These are phyloP conservation scores for Ploceus nigricollis DNA, from an alignment of 2,113 vertebrate species.

Conservation along the genomic window DNA sequence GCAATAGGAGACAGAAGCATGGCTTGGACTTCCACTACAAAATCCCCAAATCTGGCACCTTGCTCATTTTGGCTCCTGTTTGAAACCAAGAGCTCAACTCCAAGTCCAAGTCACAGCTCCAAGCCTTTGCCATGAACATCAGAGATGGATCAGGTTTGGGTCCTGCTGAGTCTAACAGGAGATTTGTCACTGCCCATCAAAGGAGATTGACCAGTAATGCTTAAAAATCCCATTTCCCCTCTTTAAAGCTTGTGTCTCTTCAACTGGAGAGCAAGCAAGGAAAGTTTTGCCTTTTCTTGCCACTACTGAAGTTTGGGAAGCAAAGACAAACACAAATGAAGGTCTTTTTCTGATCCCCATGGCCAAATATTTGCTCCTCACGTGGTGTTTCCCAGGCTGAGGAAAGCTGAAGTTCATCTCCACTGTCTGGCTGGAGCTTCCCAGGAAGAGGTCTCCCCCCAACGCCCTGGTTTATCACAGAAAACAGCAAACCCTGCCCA, in stretches of 20 bases:
- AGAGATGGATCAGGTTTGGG: not conserved
- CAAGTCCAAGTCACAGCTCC: not conserved
- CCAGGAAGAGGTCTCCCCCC: not conserved
- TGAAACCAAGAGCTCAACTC: not conserved
- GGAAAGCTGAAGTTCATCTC: not conserved
- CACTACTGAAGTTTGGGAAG: not conserved
- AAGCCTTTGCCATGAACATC: not conserved
- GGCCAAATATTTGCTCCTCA: not conserved
- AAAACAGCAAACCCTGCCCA: not conserved
- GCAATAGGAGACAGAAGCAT: fast-evolving
- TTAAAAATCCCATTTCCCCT: not conserved
- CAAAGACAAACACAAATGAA: not conserved
- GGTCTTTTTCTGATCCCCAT: not conserved
- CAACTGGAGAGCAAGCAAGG: not conserved
- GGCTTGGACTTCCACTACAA: not conserved
- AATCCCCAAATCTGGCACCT: not conserved
- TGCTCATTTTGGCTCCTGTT: not conserved
- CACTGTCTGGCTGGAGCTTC: not conserved
- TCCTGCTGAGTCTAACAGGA: not conserved
- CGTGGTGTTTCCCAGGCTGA: fast-evolving
- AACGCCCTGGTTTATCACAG: not conserved
- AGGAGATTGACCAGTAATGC: not conserved
- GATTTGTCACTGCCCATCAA: not conserved
- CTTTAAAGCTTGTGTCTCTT: not conserved
- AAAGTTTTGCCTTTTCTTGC: not conserved